phyloP scores from a whole-genome alignment of 2,797 vertebrate genomes.

The Columba guinea region DNA sequence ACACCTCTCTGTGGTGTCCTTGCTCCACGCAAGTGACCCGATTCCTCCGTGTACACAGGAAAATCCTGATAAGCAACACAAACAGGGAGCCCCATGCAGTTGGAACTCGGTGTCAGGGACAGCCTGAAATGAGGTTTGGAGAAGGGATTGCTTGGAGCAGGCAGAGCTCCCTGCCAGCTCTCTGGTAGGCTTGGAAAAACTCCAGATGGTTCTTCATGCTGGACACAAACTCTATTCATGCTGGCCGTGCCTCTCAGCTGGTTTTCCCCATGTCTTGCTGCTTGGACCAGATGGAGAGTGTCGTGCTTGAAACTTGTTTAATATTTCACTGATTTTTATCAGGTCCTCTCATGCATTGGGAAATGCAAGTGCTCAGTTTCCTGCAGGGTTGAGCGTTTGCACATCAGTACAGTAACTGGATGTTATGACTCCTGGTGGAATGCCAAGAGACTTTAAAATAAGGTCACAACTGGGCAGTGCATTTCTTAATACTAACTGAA shows the following conservation, averaged over 20 bases:
- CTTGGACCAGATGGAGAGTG: slow-evolving; percentile 1
- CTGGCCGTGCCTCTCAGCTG: not conserved
- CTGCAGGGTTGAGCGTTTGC: not conserved
- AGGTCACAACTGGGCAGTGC: not conserved
- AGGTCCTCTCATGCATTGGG: not conserved
- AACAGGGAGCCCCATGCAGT: not conserved
- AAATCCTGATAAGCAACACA: not conserved
- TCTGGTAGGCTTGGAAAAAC: not conserved
- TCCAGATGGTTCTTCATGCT: not conserved
- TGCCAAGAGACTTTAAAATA: not conserved
- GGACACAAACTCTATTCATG: not conserved
- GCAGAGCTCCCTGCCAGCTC: not conserved
- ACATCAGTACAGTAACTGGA: not conserved
- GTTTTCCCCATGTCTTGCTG: not conserved
- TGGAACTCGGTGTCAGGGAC: not conserved
- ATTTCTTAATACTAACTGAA: not conserved
- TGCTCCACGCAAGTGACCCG: accelerated
- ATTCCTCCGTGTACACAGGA: accelerated
- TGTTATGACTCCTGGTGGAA: not conserved
- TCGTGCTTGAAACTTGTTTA: not conserved
- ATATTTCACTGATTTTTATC: not conserved
- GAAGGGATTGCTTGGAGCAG: not conserved
- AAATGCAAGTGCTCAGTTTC: not conserved
- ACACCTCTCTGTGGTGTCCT: not conserved
- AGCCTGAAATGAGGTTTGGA: not conserved